Evolutionary conservation across 2,113 vertebrate species (phyloP).

Genomic region (Gallinago paraguaiae): DNA sequence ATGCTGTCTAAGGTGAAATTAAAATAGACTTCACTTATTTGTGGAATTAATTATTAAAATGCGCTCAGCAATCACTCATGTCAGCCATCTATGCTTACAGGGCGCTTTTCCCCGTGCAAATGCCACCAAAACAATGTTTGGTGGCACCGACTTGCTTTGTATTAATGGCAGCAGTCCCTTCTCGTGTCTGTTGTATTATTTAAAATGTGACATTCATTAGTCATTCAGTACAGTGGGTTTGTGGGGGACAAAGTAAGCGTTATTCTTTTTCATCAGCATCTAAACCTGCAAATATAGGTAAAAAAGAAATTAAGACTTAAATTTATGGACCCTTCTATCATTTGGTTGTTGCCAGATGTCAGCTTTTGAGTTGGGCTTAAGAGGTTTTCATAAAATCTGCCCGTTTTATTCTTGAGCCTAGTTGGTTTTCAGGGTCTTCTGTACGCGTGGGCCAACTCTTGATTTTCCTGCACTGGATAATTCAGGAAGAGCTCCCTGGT

Average conservation of each 20-base stretch:
- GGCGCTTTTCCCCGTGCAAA: background rate
- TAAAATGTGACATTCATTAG: conserved; percentile 14
- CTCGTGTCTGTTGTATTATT: conserved; percentile 29
- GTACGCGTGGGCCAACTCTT: background rate
- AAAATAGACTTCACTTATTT: conserved; percentile 53
- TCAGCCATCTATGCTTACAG: background rate
- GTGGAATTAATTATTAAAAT: conserved; percentile 55
- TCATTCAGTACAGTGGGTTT: background rate
- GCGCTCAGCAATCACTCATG: background rate
- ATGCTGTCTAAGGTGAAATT: conserved; percentile 34
- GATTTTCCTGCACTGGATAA: background rate
- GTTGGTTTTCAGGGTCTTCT: background rate
- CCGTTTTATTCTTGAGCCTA: background rate
- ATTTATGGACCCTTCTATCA: background rate
- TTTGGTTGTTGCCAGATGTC: background rate
- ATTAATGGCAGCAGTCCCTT: background rate
- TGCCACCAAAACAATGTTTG: background rate
- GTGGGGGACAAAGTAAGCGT: background rate
- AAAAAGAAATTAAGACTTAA: background rate
- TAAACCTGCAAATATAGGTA: background rate
- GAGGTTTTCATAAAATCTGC: background rate
- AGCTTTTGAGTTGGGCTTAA: background rate
- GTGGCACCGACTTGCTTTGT: background rate
- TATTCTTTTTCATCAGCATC: background rate
- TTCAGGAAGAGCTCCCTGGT: background rate